Conservation (phyloP, 2,797 vertebrate genomes). For the Propithecus perrieri region DNA sequence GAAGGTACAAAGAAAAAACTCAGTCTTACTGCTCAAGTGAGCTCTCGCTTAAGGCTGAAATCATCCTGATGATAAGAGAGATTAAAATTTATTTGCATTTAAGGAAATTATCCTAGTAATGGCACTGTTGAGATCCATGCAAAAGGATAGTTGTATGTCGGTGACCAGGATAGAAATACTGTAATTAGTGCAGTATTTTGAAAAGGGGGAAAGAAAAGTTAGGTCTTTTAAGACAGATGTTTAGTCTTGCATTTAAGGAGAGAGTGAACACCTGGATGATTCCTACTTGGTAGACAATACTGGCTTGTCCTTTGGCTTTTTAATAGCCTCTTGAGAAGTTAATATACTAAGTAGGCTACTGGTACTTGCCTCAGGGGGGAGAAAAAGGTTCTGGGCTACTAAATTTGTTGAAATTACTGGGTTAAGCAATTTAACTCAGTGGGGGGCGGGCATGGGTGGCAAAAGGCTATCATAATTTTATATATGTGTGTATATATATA, state of each 20-base stretch:
- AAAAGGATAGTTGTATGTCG: background rate
- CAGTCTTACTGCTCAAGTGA: background rate
- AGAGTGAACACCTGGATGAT: background rate
- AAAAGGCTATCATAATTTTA: background rate
- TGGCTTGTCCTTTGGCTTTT: conserved; percentile 45
- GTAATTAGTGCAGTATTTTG: background rate
- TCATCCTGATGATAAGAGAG: background rate
- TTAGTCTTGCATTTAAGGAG: background rate
- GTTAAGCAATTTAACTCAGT: background rate
- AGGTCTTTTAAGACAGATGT: background rate
- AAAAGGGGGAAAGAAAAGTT: background rate
- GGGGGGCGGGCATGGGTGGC: background rate
- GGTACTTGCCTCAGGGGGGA: background rate
- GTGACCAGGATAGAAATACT: background rate
- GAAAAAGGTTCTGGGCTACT: background rate
- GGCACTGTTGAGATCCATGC: background rate
- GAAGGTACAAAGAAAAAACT: background rate
- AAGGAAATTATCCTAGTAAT: background rate
- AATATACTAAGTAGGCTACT: conserved; percentile 24
- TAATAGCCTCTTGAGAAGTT: conserved; percentile 19
- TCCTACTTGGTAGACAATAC: background rate
- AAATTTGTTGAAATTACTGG: conserved; percentile 22
- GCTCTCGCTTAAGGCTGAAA: background rate
- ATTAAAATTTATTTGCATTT: background rate
- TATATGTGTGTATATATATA: background rate